phyloP scores from a whole-genome alignment of 2,113 vertebrate genomes.

The Muscicapa adusta region DNA sequence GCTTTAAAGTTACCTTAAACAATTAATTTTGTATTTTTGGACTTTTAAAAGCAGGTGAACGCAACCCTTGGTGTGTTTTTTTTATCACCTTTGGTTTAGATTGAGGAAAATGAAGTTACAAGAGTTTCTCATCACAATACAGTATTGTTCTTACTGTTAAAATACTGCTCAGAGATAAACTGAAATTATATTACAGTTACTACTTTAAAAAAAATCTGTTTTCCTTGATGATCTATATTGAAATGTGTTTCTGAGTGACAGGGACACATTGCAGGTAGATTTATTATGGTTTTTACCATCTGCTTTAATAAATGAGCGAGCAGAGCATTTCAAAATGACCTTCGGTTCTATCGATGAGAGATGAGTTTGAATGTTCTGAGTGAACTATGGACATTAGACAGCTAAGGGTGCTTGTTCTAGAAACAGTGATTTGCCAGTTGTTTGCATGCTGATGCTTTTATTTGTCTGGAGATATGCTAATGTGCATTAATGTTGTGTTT shows the following conservation, averaged over 20 bases:
- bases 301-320: background rate
- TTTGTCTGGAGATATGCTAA: background rate
- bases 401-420: background rate
- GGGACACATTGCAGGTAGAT: background rate
- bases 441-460: background rate
- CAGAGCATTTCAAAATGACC: background rate
- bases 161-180: background rate
- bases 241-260: background rate
- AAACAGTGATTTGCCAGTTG: background rate
- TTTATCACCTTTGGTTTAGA: background rate
- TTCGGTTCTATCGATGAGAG: background rate
- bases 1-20: background rate
- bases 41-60: background rate
- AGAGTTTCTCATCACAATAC: background rate
- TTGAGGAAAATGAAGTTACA: background rate
- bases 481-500: background rate
- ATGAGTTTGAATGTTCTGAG: background rate
- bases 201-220: background rate
- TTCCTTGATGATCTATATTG: background rate
- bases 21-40: background rate
- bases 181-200: background rate
- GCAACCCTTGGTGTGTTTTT: background rate
- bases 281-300: slow-evolving; percentile 17
- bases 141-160: background rate
- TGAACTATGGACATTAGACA: background rate